Evolutionary conservation across 2,113 vertebrate genomes (phyloP), one percentile per base, ranked within the genome.

Genomic region (Polypterus senegalus): DNA sequence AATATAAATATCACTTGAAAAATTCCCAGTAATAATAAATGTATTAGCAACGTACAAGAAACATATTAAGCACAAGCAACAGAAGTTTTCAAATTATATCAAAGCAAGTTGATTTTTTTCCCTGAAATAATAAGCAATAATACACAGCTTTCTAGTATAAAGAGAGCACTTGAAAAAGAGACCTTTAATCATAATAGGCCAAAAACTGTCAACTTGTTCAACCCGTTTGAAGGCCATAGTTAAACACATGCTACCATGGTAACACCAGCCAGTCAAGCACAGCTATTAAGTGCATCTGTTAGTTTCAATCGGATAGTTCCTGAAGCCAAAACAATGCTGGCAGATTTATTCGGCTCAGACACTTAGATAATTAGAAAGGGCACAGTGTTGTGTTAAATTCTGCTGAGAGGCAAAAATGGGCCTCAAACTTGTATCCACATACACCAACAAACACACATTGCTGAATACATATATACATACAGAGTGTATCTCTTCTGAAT

Each of bases 401-500:
- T 27, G 27, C 27, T 27, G 27, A 27, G 27, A 27, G 27, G 27
- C 27, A 27, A 27, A 27, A 27, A 27, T 27, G 72, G 74, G 71
- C 66, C 68, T 63, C 60, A 74, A 63, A 57, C 63, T 53, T 63
- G 61, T 67, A 57, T 11, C 9, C 61, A 3, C 61, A 62, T 52
- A 62, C 61, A 3, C 61, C 53, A 49, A 62, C 61, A 62, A 49
- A 62, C 61, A 63, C 61, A 63, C 61, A 56, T 10, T 53, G 54
- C 51, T 2, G 7, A 44, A 43, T 65, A 65, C 64, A 70, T 7
- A 51, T 51, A 51, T 6, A 51, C 49, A 51, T 6, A 51, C 9
- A 51, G 49, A 51, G 6, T 72, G 68, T 73, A 68, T 72, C 70
- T 73, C 70, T 70, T 69, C 63, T 70, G 64, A 56, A 70, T 54